These are phyloP conservation scores for Archips xylosteana DNA, from an alignment of 2,888 invertebrate genomes.

Conservation along the genomic window DNA sequence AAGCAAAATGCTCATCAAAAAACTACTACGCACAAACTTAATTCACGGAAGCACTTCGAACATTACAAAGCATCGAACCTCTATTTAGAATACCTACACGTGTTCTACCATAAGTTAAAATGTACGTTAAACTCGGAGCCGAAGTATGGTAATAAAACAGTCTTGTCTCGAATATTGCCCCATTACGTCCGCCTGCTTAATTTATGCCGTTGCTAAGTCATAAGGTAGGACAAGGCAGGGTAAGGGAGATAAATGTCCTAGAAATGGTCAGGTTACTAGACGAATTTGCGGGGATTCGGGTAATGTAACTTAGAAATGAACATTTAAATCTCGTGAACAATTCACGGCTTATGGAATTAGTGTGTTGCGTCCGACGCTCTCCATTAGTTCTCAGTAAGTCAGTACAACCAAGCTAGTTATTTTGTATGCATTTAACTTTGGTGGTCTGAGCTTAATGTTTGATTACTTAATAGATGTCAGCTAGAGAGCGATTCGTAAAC, in stretches of 20 bases:
- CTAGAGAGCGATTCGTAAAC: too few species aligned
- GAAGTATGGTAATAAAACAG: slow-evolving; percentile 80
- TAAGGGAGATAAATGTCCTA: slow-evolving; percentile 50
- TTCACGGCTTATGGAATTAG: slow-evolving; percentile 21
- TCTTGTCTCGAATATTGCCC: slow-evolving; percentile 81
- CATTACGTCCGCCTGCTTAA: slow-evolving; percentile 79
- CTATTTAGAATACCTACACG: slow-evolving; percentile 40
- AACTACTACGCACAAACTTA: not conserved
- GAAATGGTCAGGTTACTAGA: slow-evolving; percentile 45
- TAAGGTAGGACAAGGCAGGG: slow-evolving; percentile 73
- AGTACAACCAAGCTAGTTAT: not conserved
- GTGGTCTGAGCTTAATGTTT: not conserved
- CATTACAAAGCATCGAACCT: slow-evolving; percentile 44
- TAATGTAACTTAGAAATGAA: slow-evolving; percentile 34
- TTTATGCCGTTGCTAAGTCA: slow-evolving; percentile 82
- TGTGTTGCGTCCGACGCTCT: not conserved
- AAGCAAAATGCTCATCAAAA: not conserved
- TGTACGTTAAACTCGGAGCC: slow-evolving; percentile 62
- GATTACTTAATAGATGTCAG: not conserved
- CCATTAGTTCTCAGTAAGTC: not conserved
- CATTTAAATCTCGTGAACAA: slow-evolving; percentile 34
- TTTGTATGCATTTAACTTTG: not conserved
- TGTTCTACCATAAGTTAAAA: slow-evolving; percentile 45
- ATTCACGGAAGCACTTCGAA: slow-evolving; percentile 11
- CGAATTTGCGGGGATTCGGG: slow-evolving; percentile 37